Conservation (phyloP, 2,888 invertebrate genomes). For the Hyposoter dolosus region DNA sequence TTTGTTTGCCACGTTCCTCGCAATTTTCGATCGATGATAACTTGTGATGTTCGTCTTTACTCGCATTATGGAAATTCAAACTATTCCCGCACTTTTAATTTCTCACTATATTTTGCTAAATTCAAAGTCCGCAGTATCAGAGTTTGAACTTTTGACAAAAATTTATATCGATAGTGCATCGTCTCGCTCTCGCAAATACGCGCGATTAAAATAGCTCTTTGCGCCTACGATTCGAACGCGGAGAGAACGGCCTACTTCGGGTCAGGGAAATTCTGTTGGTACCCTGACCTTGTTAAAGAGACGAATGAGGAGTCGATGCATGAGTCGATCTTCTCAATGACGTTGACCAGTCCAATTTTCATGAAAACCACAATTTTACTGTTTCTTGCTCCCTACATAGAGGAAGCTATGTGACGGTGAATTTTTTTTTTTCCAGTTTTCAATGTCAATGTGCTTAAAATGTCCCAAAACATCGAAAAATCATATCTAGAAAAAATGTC, state of each 20-base stretch:
- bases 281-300: conserved; percentile 69
- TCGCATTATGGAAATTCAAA: neutral
- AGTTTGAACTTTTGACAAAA: conserved; percentile 13
- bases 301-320: conserved; percentile 56
- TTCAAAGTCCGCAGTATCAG: too few species aligned
- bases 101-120: too few species aligned
- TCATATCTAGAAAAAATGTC: too few species aligned
- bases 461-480: too few species aligned
- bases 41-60: neutral
- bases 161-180: conserved; percentile 23
- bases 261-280: conserved; percentile 68
- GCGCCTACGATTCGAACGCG: conserved; percentile 59
- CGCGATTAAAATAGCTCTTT: conserved; percentile 40
- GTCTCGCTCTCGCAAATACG: conserved; percentile 31
- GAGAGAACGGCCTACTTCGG: conserved; percentile 69
- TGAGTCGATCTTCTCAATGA: conserved; percentile 20
- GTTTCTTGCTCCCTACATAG: too few species aligned
- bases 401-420: too few species aligned
- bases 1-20: neutral
- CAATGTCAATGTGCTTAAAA: too few species aligned
- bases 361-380: conserved; percentile 9
- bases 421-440: too few species aligned
- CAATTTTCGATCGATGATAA: conserved; percentile 13
- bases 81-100: neutral
- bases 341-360: conserved; percentile 39